Evolutionary conservation across 2,113 vertebrate genomes (phyloP).

Genomic region (Oxyruncus cristatus): DNA sequence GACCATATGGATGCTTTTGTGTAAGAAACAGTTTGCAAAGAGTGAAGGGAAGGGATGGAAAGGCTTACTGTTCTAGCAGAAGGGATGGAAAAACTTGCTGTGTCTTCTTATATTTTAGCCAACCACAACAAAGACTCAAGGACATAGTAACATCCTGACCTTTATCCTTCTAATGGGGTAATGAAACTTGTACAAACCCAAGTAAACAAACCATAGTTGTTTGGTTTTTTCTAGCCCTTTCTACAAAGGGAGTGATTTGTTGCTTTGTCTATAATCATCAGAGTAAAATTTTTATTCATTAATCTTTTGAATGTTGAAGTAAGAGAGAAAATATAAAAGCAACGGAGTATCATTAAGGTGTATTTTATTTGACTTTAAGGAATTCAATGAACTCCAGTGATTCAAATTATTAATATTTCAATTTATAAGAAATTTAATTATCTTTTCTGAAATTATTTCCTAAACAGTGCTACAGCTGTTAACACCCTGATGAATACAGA

Average conservation of each 20-base stretch:
- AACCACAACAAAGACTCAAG: neutral
- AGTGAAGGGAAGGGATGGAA: neutral
- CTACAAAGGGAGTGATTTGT: neutral
- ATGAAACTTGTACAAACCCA: neutral
- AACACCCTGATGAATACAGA: neutral
- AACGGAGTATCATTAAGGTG: neutral
- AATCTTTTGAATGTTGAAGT: neutral
- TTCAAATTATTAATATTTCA: neutral
- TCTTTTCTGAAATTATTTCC: neutral
- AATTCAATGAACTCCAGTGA: neutral
- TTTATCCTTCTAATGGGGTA: neutral
- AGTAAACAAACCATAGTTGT: neutral
- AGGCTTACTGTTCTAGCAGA: neutral
- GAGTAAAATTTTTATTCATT: neutral
- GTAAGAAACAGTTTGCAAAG: neutral
- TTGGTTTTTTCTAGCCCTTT: neutral
- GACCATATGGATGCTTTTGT: neutral
- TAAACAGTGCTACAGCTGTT: neutral
- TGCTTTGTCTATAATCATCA: neutral
- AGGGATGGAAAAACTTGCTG: neutral
- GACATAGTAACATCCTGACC: neutral
- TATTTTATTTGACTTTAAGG: neutral
- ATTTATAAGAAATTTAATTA: neutral
- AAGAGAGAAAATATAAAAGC: neutral
- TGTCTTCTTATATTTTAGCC: neutral